Evolutionary conservation across 2,888 invertebrate species (phyloP), one percentile per base, ranked within the genome.

Genomic region (Galerucella calmariensis): DNA sequence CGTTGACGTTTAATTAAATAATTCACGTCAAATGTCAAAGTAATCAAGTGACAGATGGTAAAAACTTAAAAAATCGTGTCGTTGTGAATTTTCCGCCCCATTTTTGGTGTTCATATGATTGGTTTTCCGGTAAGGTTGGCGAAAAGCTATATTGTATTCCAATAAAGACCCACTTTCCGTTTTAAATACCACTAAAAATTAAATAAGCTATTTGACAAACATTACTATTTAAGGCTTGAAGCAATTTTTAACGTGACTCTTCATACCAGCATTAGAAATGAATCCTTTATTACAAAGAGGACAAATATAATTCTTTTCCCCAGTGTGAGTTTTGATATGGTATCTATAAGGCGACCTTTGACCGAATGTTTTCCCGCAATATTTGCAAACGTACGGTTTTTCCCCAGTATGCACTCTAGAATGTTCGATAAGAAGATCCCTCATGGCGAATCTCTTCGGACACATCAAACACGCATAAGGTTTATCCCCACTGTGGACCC

Each of bases 291-390:
- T 79, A 71, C 87, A 87, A 11, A 85, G 78, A 16, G 82, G 82
- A 73, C 87, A 87, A 67, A 89, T 88, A 86, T 91, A 90, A 63
- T 91, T 90, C 84, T 90, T 89, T 86, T 91, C 90, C 0, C 91
- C 91, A 0, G 90, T 90, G 85, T 91, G 91, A 63, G 89, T 90
- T 70, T 91, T 88, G 85, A 90, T 90, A 86, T 92, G 91, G 69
- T 91, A 87, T 58, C 89, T 90, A 78, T 91, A 86, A 82, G 91
- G 90, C 83, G 90, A 90, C 79, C 90, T 89, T 84, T 91, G 91
- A 46, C 90, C 91, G 85, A 91, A 81, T n/a, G 82, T 82, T 72
- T 84, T 85, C 9, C 85, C 85, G 77, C 85, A 86, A 69, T 81
- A 82, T 24, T 80, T 78, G 73, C 86, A 86, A 16, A 82, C 82